Evolutionary conservation across 2,888 invertebrate genomes (phyloP).

Genomic region (Coecobrya sp.): DNA sequence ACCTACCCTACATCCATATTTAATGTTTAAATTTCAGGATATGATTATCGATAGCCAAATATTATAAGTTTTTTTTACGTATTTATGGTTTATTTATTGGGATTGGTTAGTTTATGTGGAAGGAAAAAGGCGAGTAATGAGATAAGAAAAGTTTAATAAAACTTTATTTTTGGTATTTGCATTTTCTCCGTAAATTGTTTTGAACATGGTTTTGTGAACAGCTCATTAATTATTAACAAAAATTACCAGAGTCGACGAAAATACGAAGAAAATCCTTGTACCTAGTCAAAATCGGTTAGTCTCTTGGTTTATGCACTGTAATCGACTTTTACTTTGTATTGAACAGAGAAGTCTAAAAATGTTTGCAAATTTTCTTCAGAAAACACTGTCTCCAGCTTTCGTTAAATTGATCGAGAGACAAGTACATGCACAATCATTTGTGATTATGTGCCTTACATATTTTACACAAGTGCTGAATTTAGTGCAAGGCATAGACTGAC

Average conservation of each 20-base stretch:
- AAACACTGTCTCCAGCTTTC: background rate
- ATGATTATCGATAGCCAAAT: background rate
- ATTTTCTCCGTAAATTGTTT: background rate
- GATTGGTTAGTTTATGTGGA: slow-evolving; percentile 68
- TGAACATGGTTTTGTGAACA: too few species aligned
- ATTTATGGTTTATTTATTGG: slow-evolving; percentile 41
- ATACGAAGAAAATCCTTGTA: background rate
- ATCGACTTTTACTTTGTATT: too few species aligned
- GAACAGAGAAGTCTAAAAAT: background rate
- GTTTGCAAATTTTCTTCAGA: background rate
- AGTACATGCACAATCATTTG: background rate
- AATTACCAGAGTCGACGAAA: background rate
- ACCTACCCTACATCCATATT: slow-evolving; percentile 58
- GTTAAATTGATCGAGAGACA: background rate
- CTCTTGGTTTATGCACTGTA: background rate
- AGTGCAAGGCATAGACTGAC: slow-evolving; percentile 30
- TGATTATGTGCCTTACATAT: slow-evolving; percentile 18
- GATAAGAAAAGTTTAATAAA: background rate
- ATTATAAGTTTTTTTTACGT: slow-evolving; percentile 9
- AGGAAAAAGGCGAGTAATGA: background rate
- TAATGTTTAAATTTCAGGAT: slow-evolving; percentile 33
- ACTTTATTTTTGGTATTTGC: background rate
- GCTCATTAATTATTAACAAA: background rate
- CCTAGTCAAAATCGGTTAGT: background rate
- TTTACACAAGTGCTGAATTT: background rate